These are phyloP conservation scores for Apotomis capreana DNA, from an alignment of 2,888 invertebrate genomes.

Conservation along the genomic window DNA sequence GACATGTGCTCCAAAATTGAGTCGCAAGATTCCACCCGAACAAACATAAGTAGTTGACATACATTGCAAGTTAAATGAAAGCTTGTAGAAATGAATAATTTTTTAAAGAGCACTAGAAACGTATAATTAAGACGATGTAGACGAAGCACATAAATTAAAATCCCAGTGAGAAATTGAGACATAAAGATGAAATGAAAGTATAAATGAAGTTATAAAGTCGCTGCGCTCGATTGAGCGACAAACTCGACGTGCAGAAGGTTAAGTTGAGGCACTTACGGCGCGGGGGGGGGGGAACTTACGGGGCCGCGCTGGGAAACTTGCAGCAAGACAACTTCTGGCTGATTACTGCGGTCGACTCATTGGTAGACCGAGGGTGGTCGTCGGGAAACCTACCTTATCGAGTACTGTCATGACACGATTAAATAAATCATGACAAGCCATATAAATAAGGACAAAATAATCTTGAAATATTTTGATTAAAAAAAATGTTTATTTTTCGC, in stretches of 20 bases:
- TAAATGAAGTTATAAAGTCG: conserved; percentile 9
- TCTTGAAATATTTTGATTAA: no score
- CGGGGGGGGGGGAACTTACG: background rate
- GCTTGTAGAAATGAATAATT: no score
- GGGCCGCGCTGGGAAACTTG: background rate
- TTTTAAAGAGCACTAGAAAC: background rate
- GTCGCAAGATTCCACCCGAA: no score
- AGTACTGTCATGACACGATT: no score
- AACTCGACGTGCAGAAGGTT: conserved; percentile 10
- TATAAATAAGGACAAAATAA: no score
- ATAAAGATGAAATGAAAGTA: background rate
- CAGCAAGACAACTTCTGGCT: conserved; percentile 10
- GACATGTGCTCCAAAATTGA: no score
- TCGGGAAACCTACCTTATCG: no score
- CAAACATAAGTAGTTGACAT: no score
- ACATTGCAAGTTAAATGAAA: no score
- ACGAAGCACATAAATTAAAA: background rate
- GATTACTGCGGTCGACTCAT: conserved; percentile 17
- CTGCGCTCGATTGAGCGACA: conserved; percentile 9
- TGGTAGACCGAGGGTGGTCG: background rate
- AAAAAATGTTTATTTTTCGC: no score
- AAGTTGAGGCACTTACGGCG: conserved; percentile 5
- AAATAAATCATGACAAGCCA: no score
- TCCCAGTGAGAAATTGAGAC: background rate
- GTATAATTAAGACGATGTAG: background rate